Base-by-base conservation (phyloP, 2,888 invertebrate genomes). In the Nineta flava region DNA sequence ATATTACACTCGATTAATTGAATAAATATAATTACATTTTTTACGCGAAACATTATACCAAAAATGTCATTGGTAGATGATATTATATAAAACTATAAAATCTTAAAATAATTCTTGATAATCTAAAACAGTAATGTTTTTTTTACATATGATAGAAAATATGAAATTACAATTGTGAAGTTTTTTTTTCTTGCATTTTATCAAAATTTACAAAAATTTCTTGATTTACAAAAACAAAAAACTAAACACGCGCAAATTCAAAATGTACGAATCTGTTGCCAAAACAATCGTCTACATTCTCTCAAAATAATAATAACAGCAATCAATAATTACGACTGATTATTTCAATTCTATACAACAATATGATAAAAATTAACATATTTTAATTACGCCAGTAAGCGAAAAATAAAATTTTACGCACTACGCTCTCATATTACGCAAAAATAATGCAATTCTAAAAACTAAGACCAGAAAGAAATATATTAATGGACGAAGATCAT, bases 241-340 rank as follows among this genome's bases (percentile, higher is more conserved):
- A 43, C 17, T 19, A 43, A 19, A 43, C 21, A n/a, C 43, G 15
- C 43, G 21, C 43, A 21, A 9, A 21, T 19, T 19, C n/a, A 43
- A 43, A 43, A 43, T 43, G 43, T 43, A 43, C 43, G 43, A 43
- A 43, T 21, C 17, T 43, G n/a, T 43, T 21, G 26, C 7, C 26
- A 26, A 26, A 26, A 26, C 26, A 26, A 26, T 26, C 26, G 26
- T 26, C 26, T 26, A 26, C 26, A 26, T 26, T 26, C 26, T 26
- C 26, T 26, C 26, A 26, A 26, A 26, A 26, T 26, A 26, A 26
- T 19, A 19, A 19, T 26, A 26, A 2, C 26, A n/a, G 9, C 15
- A 12, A n/a, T 9, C 15, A 40, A 16, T 16, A 40, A 40, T 10
- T 10, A 40, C 40, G 40, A 40, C 40, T 40, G 40, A 40, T 40